These are phyloP conservation scores for Amazona ochrocephala DNA, from an alignment of 2,797 vertebrate species.

Conservation along the genomic window DNA sequence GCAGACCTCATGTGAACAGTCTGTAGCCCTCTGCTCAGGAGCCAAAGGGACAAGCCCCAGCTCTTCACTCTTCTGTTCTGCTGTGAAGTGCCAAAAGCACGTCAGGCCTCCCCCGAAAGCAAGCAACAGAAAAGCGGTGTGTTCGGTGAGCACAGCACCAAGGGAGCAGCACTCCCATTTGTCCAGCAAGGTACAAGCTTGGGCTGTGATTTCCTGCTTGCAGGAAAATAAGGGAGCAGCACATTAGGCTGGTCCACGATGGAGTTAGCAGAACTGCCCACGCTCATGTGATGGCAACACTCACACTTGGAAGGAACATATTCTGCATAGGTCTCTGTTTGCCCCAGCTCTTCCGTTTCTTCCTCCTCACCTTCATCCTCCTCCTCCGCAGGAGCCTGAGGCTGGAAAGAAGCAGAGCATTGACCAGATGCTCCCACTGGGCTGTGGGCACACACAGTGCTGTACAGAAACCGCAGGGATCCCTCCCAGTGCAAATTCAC, in stretches of 20 bases:
- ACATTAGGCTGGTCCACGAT: not conserved
- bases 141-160: not conserved
- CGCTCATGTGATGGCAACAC: not conserved
- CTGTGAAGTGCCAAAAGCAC: not conserved
- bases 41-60: not conserved
- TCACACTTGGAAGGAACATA: slow-evolving; percentile 96
- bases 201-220: not conserved
- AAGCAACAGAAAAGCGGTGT: not conserved
- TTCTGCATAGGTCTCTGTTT: slow-evolving; percentile 95
- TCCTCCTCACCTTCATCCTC: slow-evolving; percentile 93
- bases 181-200: not conserved
- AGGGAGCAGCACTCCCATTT: not conserved
- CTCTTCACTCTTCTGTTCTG: not conserved
- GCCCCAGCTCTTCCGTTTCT: slow-evolving; percentile 92
- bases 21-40: not conserved
- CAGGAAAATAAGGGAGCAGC: not conserved
- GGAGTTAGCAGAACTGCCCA: not conserved
- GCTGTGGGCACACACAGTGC: fast-evolving
- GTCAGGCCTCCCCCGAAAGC: not conserved
- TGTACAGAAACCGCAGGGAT: not conserved
- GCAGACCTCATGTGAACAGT: fast-evolving
- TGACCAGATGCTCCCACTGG: not conserved
- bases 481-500: not conserved
- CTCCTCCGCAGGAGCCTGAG: slow-evolving; percentile 85
- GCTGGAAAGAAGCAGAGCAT: slow-evolving; percentile 31